Conservation (phyloP, 2,797 vertebrate species). For the Triplophysa bombifrons region DNA sequence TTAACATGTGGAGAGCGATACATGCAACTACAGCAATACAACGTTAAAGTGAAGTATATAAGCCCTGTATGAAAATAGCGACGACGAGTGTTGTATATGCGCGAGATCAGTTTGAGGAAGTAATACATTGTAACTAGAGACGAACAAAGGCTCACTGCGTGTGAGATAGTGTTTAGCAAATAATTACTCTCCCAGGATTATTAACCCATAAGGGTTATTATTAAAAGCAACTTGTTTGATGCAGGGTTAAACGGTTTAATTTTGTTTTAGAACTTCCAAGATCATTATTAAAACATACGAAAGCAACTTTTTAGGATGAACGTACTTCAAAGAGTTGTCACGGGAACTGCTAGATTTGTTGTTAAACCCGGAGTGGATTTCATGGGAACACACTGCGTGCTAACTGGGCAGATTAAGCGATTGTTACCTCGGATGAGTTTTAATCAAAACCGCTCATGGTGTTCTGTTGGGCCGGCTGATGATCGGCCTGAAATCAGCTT, state of each 20-base stretch:
- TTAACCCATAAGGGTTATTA: slow-evolving; percentile 27
- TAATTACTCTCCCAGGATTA: slow-evolving; percentile 12
- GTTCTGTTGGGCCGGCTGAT: slow-evolving; percentile 31
- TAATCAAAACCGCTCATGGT: slow-evolving; percentile 43
- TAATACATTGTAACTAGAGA: no score
- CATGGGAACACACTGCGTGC: not conserved
- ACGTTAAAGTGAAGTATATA: no score
- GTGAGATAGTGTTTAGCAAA: not conserved
- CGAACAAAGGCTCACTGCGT: not conserved
- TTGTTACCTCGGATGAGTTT: not conserved
- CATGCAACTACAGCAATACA: no score
- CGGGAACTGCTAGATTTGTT: not conserved
- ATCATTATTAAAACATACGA: not conserved
- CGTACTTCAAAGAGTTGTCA: not conserved
- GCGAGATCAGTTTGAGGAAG: slow-evolving; percentile 1
- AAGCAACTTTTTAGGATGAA: slow-evolving; percentile 1
- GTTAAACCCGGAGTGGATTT: not conserved
- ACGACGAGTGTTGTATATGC: no score
- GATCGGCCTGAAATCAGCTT: slow-evolving; percentile 68
- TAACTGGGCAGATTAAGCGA: not conserved
- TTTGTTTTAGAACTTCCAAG: not conserved
- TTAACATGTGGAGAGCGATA: no score
- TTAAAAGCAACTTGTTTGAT: slow-evolving; percentile 19
- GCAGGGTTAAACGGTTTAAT: slow-evolving; percentile 6
- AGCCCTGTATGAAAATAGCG: no score